A percentile compares a stretch with the other conserved stretches of the same genome.
Conservation (phyloP, 1,140 invertebrate genomes). For the Hycleus cichorii region DNA sequence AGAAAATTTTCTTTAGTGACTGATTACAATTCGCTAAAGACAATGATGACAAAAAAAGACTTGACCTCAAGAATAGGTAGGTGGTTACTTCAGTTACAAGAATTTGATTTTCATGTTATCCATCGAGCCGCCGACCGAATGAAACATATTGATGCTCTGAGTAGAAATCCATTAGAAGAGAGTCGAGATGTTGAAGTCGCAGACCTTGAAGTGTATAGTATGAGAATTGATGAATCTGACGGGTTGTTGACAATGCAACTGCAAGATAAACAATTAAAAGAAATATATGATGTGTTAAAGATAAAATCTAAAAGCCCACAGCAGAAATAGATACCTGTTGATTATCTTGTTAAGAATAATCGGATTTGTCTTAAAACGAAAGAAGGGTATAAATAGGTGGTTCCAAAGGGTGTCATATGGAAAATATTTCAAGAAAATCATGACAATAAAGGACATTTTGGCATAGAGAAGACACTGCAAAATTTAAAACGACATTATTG, state of each 20-base stretch:
- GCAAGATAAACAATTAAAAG: slow-evolving; percentile 12
- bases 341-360: slow-evolving; percentile 28
- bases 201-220: neutral
- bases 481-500: too few relatives aligned
- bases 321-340: slow-evolving; percentile 24
- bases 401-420: slow-evolving; percentile 30
- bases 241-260: slow-evolving; percentile 19
- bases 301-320: slow-evolving; percentile 17
- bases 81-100: slow-evolving; percentile 32
- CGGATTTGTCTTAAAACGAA: slow-evolving; percentile 26
- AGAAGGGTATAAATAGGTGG: slow-evolving; percentile 31
- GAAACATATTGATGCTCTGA: slow-evolving; percentile 33
- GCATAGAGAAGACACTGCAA: too few relatives aligned
- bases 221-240: slow-evolving; percentile 10
- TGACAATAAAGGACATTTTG: slow-evolving; percentile 34
- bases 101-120: slow-evolving; percentile 30
- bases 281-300: slow-evolving; percentile 5
- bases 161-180: slow-evolving; percentile 20
- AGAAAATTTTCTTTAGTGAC: too few relatives aligned
- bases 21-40: too few relatives aligned
- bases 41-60: too few relatives aligned
- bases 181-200: too few relatives aligned
- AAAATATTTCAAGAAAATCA: slow-evolving; percentile 33
- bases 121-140: slow-evolving; percentile 31
- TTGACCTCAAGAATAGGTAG: too few relatives aligned